These are phyloP conservation scores for Diadophis punctatus DNA, from an alignment of 2,113 vertebrate genomes.

Conservation along the genomic window DNA sequence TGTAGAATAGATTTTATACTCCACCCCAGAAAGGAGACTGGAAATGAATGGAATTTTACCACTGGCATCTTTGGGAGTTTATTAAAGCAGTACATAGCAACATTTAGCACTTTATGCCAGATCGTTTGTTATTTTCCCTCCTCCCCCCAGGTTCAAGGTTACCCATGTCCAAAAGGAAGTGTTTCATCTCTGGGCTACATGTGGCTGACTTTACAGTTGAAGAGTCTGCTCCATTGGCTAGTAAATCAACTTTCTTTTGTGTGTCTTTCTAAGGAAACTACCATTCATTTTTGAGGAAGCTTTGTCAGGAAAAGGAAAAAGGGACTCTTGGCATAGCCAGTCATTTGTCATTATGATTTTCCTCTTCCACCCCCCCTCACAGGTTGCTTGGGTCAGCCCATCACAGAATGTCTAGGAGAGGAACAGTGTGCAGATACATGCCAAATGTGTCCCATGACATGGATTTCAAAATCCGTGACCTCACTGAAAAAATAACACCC, in stretches of 20 bases:
- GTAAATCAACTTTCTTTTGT: constrained; percentile 63
- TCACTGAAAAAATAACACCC: background rate
- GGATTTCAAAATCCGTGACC: constrained; percentile 53
- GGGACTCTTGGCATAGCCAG: constrained; percentile 64
- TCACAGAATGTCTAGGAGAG: constrained; percentile 50
- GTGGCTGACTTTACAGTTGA: constrained; percentile 37
- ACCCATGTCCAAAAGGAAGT: constrained; percentile 31
- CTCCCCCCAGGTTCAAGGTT: constrained; percentile 13
- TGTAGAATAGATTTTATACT: background rate
- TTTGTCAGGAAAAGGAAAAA: constrained; percentile 74
- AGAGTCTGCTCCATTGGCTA: constrained; percentile 35
- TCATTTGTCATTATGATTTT: constrained; percentile 70
- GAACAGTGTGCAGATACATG: constrained; percentile 52
- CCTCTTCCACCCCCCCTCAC: constrained; percentile 63
- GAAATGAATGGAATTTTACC: constrained; percentile 29
- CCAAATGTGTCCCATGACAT: constrained; percentile 48
- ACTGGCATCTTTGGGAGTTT: background rate
- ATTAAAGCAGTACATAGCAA: background rate
- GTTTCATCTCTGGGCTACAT: constrained; percentile 30
- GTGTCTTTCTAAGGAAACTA: constrained; percentile 69
- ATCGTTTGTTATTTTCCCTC: constrained; percentile 7
- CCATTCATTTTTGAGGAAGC: constrained; percentile 70
- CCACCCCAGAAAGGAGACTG: background rate
- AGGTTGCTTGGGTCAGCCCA: constrained; percentile 63
- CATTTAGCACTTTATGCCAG: background rate